Evolutionary conservation across 2,113 vertebrate genomes (phyloP).

Genomic region (Diadophis punctatus): DNA sequence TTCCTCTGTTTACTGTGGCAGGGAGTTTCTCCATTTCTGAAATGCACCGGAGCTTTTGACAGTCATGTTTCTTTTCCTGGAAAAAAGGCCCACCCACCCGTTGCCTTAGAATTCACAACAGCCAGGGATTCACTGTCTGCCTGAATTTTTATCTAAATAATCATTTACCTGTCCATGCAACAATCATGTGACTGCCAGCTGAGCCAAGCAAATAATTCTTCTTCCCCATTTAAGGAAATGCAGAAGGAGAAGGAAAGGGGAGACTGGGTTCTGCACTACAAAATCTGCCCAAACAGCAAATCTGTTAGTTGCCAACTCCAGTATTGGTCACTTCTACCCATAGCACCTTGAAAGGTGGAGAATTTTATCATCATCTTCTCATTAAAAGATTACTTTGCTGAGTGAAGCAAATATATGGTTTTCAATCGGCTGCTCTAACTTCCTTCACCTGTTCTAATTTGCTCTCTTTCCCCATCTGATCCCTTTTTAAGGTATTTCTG

Average conservation of each 20-base stretch:
- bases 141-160: background rate
- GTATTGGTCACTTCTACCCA: background rate
- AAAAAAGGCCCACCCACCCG: background rate
- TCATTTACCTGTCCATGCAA: background rate
- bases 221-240: background rate
- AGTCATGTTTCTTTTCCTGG: background rate
- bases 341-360: background rate
- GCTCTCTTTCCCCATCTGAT: background rate
- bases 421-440: background rate
- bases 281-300: background rate
- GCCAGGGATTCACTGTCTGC: background rate
- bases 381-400: background rate
- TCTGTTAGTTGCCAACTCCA: background rate
- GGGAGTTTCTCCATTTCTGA: background rate
- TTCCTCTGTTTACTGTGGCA: background rate
- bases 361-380: background rate
- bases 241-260: background rate
- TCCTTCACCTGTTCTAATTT: background rate
- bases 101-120: background rate
- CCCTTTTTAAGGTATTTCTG: background rate
- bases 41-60: background rate
- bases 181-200: background rate
- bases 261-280: background rate
- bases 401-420: background rate
- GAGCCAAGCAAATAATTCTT: background rate